Percentiles rank a stretch among this genome's conserved stretches.
Conservation (phyloP, 2,888 invertebrate species). For the Orchesella flavescens region DNA sequence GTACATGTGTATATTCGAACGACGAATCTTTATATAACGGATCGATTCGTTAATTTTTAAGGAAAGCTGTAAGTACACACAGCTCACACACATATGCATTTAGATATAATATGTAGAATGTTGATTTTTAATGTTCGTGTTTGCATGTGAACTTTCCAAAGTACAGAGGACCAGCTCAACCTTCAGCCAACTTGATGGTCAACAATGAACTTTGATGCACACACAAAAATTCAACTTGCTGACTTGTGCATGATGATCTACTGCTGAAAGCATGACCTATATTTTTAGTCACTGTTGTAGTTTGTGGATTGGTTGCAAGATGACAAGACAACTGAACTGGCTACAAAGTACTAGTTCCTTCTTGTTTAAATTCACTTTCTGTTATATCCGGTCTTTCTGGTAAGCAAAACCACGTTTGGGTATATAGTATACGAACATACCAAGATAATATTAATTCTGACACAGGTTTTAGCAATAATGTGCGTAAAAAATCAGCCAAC, state of each 20-base stretch:
- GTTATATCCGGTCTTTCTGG: slow-evolving; percentile 50
- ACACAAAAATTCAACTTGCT: slow-evolving; percentile 36
- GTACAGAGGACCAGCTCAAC: slow-evolving; percentile 42
- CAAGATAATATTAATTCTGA: neutral
- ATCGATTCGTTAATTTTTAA: too few species aligned
- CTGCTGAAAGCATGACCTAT: slow-evolving; percentile 50
- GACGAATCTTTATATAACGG: too few species aligned
- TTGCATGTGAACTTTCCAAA: slow-evolving; percentile 54
- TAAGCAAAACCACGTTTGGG: neutral
- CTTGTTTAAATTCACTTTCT: slow-evolving; percentile 58
- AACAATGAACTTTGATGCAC: slow-evolving; percentile 47
- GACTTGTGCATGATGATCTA: slow-evolving; percentile 27
- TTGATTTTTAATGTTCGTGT: slow-evolving; percentile 29
- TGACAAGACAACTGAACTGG: neutral
- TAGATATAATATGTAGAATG: neutral
- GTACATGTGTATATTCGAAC: too few species aligned
- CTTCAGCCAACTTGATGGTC: slow-evolving; percentile 52
- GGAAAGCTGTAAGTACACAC: too few species aligned
- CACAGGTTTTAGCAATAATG: slow-evolving; percentile 31
- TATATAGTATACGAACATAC: neutral
- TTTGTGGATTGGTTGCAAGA: too few species aligned
- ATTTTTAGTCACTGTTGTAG: slow-evolving; percentile 3
- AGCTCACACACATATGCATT: too few species aligned
- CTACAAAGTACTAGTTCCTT: slow-evolving; percentile 22
- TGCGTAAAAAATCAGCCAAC: slow-evolving; percentile 8